Evolutionary conservation across 2,888 invertebrate species (phyloP), one percentile per base, ranked within the genome.

Genomic region (Drosophila affinis): DNA sequence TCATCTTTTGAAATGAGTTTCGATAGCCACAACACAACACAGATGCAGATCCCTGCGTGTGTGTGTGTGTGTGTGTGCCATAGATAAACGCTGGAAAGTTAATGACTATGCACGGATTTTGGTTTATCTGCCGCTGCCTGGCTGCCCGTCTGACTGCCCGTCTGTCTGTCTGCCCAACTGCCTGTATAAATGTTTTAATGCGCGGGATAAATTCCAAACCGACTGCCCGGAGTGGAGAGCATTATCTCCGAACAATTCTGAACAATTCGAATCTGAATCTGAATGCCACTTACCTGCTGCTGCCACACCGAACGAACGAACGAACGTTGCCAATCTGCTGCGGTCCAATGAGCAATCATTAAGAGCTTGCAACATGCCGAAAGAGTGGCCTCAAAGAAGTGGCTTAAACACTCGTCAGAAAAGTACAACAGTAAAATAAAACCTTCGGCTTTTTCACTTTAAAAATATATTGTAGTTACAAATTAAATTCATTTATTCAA

Each of bases 21-120:
- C 64, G n/a, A 34, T 75, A 29, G 51, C 32, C 32, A 18, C 52
- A 29, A 29, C 29, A 29, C 9, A 29, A 29, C 9, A 29, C 29
- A 7, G 9, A 29, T 29, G 2, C 29, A 39, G 47, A 44, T 39
- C 3, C 29, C 32, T 45, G 24, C 51, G 67, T 59, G 46, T 44
- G 51, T 29, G 7, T 44, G 51, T 29, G 7, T 29, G 27, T 44
- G 63, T 51, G 62, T 54, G 59, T 27, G 45, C 59, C 17, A 54
- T 48, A 63, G 62, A 61, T 61, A 44, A 65, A 56, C 46, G 74
- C 34, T 53, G 10, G 45, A 45, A 53, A 58, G 72, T 69, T 70
- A 62, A 87, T 80, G 72, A 79, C 80, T 70, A 73, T 72, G 67
- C 57, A 57, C 65, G 48, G 74, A 64, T 64, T 71, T 73, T 64